These are phyloP conservation scores for Trachymyrmex cornetzi DNA, from an alignment of 1,140 invertebrate genomes.

Conservation along the genomic window DNA sequence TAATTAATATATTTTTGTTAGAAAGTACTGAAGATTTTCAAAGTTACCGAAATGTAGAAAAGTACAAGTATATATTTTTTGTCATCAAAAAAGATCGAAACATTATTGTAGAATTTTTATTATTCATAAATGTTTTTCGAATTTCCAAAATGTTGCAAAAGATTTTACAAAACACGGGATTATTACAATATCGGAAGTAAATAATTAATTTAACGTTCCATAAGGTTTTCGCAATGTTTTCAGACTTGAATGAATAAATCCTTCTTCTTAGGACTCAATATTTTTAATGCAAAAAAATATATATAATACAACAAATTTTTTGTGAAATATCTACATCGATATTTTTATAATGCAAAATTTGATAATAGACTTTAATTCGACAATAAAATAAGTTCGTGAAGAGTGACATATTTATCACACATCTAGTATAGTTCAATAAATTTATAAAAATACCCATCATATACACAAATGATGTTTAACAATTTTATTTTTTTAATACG, in stretches of 20 bases:
- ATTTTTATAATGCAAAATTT: no score
- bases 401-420: neutral
- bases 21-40: neutral
- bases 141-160: neutral
- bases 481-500: neutral
- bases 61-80: no score
- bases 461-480: neutral
- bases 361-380: neutral
- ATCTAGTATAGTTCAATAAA: neutral
- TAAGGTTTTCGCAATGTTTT: neutral
- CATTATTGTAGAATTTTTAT: neutral
- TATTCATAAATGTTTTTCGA: neutral
- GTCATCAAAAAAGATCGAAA: no score
- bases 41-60: neutral
- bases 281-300: neutral
- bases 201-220: constrained; percentile 31
- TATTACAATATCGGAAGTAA: constrained; percentile 16
- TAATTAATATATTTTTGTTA: neutral
- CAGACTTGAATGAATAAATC: neutral
- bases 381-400: neutral
- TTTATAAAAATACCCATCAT: neutral
- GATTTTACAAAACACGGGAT: neutral
- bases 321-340: no score
- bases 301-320: no score
- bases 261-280: neutral